Evolutionary conservation across 2,888 invertebrate species (phyloP), one percentile per base, ranked within the genome.

Genomic region (Blera fallax): DNA sequence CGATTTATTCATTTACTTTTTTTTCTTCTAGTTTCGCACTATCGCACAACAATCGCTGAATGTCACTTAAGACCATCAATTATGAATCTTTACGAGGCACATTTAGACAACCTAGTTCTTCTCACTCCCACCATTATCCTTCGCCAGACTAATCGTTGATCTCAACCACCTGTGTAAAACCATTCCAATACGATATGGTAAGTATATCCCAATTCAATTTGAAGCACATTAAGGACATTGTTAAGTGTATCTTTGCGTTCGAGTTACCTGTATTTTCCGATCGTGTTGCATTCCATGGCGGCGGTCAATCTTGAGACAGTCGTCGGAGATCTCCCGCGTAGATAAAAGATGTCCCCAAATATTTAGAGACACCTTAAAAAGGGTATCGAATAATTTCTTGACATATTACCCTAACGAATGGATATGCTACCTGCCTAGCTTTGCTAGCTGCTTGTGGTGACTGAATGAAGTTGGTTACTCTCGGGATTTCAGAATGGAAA

Each of bases 91-190:
- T 80, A 84, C 74, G 84, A 84, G 54, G 16, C 48, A 34, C 34
- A 67, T 54, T 27, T 60, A 60, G 78, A 73, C 65, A 67, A 27
- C 37, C 52, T 48, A 43, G 50, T 40, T 29, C 54, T 73, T 27
- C 14, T 29, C 24, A 64, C 64, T 64, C 27, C 14, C n/a, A 56
- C 54, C 65, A 81, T 82, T 82, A 67, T 87, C 65, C 62, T 67
- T 65, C 11, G 73, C 62, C 69, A 72, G 67, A 69, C 73, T 77
- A 62, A 78, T 87, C 87, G 48, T 67, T 72, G 82, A 87, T 87
- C 77, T 87, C 87, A 82, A 82, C 77, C 87, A 87, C 82, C 87
- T 87, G 82, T 87, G 82, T 82, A 64, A 82, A 70, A 73, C 76
- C 73, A 78, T 64, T 73, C 73, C 54, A 77, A 80, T 87, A 73